Percentiles rank a stretch among this genome's conserved stretches.
Evolutionary conservation across 2,888 invertebrate species (phyloP).

Genomic region (Aspidiotus rigidus): DNA sequence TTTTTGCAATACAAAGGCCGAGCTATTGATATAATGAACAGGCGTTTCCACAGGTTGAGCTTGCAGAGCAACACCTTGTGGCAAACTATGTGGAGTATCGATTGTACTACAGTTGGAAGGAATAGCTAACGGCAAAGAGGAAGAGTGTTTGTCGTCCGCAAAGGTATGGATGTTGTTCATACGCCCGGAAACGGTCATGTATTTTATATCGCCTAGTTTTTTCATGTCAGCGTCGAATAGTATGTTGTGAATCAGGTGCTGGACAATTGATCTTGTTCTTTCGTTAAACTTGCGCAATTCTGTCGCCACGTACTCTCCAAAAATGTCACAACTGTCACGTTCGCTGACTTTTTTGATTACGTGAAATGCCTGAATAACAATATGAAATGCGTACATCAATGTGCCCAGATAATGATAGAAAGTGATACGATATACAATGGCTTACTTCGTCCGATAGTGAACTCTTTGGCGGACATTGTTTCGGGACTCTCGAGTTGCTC

Average conservation of each 20-base stretch:
- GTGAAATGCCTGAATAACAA: neutral
- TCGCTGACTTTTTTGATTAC: constrained; percentile 1
- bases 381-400: neutral
- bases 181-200: no score
- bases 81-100: no score
- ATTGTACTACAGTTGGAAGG: constrained; percentile 3
- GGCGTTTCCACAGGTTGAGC: neutral
- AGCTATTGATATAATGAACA: no score
- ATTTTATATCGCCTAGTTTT: neutral
- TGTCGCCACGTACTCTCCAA: constrained; percentile 37
- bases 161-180: neutral
- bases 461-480: constrained; percentile 14
- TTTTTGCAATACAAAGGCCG: no score
- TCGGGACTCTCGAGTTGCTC: constrained; percentile 35
- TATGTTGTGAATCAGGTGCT: constrained; percentile 38
- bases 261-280: constrained; percentile 36
- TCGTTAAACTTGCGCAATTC: constrained; percentile 36
- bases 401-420: neutral
- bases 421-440: neutral
- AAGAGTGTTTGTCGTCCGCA: neutral
- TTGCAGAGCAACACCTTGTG: neutral
- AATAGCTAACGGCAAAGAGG: neutral
- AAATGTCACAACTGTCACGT: constrained; percentile 24
- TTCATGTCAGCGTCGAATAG: constrained; percentile 39
- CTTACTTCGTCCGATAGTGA: neutral